Base-by-base conservation (phyloP, 2,797 vertebrate species). In the Glyptemys insculpta region DNA sequence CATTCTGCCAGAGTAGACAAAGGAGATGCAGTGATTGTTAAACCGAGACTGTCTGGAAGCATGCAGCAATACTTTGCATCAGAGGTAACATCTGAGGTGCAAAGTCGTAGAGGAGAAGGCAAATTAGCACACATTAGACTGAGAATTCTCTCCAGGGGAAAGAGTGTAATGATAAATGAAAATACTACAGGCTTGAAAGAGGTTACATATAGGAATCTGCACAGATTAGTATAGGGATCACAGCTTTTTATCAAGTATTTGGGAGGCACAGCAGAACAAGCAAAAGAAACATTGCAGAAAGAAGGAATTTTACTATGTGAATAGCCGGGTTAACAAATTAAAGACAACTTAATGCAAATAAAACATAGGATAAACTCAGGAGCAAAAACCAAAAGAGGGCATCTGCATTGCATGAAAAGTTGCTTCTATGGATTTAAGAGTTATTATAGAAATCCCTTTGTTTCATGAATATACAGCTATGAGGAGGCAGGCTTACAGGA, bases 131-230 rank as follows among this genome's bases (percentile, higher is more conserved):
- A 68, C 19, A 90, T 80, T 53, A 92, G 90, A 78, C 76, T 59
- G 5, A 89, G 82, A 83, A 91, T 68, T 86, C 85, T 90, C 95
- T 96, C 74, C 87, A 93, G 90, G 59, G 88, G 79, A 95, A 34
- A 80, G 74, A 53, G 62, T 65, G 31, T 47, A 87, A 89, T 65
- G 89, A 91, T 89, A 97, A 95, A 80, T 31, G 78, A 86, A 95
- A 96, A 92, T 68, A 92, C 41, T 65, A 94, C 59, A 87, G 90
- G 72, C 78, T 86, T 93, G 94, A 94, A 94, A 93, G 93, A 96
- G 41, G 62, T 92, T 80, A 96, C 86, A 93, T 94, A 52, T 34
- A 95, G 89, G 96, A 96, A 93, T 92, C 41, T 37, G 37, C 47
- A 57, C 14, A 29, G 83, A 79, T 82, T 31, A 44, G 83, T 91